Base-by-base conservation (phyloP, 2,113 vertebrate genomes). In the Caracal caracal region DNA sequence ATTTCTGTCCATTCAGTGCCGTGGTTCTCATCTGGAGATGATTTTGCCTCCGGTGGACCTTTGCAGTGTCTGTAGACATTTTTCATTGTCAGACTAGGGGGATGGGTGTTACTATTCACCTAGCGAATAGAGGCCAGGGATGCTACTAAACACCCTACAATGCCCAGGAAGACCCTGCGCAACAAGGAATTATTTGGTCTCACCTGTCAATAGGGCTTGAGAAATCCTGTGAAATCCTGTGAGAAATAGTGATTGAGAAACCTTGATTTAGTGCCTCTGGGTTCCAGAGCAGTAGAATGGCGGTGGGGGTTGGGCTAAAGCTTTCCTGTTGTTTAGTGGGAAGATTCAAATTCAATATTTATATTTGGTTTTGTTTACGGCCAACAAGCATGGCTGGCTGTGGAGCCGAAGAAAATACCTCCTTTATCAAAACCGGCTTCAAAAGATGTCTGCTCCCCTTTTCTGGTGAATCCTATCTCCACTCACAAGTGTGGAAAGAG, bases 381-480 rank as follows among this genome's bases (percentile, higher is more conserved):
- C 9, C 17, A 43, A 90, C 4, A 79, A 70, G 30, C 1, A 15
- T 26, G 65, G n/a, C 13, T 84, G 81, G 12, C 51, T 91, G 53
- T 51, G 7, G 28, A 30, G 80, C 70, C 26, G 20, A 86, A 76
- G 49, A 40, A 86, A 90, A 5, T 5, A 2, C 8, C 43, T 92
- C 33, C 28, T 78, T 81, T 26, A 47, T 89, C 43, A 88, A 35
- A 56, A 12, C 0, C 87, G 68, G 9, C 49, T 95, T 43, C n/a
- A 56, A 73, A 85, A 82, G 8, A 61, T n/a, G 96, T 96, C 94
- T 96, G 95, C 61, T 56, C 90, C 96, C 65, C 94, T 97, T 90
- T 95, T 94, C 90, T 87, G 56, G 40, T 26, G 26, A 35, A n/a
- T 47, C 47, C 12, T 71, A 11, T 90, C 10, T 93, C 12, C 22